These are phyloP conservation scores for Gadus macrocephalus DNA, from an alignment of 2,113 vertebrate genomes.

Conservation along the genomic window DNA sequence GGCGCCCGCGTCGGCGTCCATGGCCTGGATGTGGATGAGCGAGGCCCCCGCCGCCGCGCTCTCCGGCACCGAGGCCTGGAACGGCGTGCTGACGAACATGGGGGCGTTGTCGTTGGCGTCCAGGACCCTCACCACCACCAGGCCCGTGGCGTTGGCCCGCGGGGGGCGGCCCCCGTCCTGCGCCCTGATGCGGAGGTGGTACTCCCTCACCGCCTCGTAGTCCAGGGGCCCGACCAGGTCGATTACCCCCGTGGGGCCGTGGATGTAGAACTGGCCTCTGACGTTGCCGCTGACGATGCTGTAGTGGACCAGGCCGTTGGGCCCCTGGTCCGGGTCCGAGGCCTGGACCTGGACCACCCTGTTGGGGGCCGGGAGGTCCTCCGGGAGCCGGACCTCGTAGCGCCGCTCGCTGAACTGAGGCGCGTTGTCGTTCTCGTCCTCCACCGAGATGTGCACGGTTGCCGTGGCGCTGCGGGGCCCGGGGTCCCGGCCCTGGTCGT, in stretches of 20 bases:
- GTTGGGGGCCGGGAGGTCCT: slow-evolving; percentile 75
- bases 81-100: slow-evolving; percentile 88
- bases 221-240: slow-evolving; percentile 83
- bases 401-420: slow-evolving; percentile 85
- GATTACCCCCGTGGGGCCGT: slow-evolving; percentile 79
- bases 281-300: slow-evolving; percentile 86
- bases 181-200: slow-evolving; percentile 81
- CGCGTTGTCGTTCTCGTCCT: slow-evolving; percentile 87
- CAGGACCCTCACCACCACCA: slow-evolving; percentile 82
- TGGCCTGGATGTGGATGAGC: slow-evolving; percentile 82
- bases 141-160: slow-evolving; percentile 80
- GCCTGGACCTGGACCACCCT: slow-evolving; percentile 80
- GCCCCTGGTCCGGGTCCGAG: slow-evolving; percentile 79
- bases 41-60: slow-evolving; percentile 81
- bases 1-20: slow-evolving; percentile 82
- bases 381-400: slow-evolving; percentile 80
- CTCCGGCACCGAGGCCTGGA: slow-evolving; percentile 83
- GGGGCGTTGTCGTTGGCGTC: slow-evolving; percentile 86
- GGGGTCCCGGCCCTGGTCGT: slow-evolving; percentile 83
- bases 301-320: slow-evolving; percentile 83
- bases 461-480: slow-evolving; percentile 79
- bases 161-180: slow-evolving; percentile 86
- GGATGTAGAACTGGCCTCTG: slow-evolving; percentile 84
- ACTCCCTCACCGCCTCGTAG: slow-evolving; percentile 82
- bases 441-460: slow-evolving; percentile 78